Base-by-base conservation (phyloP, 2,888 invertebrate species). In the Reticulitermes lucifugus region DNA sequence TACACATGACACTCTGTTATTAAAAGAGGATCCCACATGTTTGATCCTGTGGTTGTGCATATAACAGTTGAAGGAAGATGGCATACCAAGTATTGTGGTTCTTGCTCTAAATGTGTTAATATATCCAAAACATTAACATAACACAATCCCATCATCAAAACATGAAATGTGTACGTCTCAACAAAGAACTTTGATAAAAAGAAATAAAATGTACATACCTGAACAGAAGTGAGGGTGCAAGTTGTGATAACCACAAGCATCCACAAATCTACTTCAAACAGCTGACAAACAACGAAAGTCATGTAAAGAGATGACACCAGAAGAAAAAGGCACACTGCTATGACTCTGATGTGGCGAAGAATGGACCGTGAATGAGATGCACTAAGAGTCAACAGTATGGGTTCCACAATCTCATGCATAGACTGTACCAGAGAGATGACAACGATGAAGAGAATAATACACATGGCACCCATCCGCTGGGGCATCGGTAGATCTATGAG, bases 381-480 rank as follows among this genome's bases (percentile, higher is more conserved):
- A 88, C 91, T 91, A 22, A 93, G 89, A 9, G 91, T 89, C 81
- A 93, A 89, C 70, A 93, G 89, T 41, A 92, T 90, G 1, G 92
- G 92, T 87, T 93, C 92, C 4, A 92, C 89, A 43, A 93, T 90
- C 88, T 93, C 93, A 87, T 91, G 91, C 89, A 93, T 91, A 18
- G 92, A 92, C 88, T 93, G 92, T 18, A 93, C 90, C n/a, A 93
- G 89, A 2, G 93, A 92, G 0, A 92, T 92, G n/a, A 91, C 88
- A 9, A 93, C 92, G 71, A 93, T 92, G 87, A 93, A 92, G 22
- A 93, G 88, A 3, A 93, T 91, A 46, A 93, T 90, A 65, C 91
- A 91, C 89, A 93, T 90, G 21, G 92, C 90, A 84, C 92, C 91
- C 79, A 91, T 90, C 84, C 93, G 89, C 84, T 92, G 91, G 21